These are phyloP conservation scores for Drosophila leonis DNA, from an alignment of 2,888 invertebrate genomes.

Conservation along the genomic window DNA sequence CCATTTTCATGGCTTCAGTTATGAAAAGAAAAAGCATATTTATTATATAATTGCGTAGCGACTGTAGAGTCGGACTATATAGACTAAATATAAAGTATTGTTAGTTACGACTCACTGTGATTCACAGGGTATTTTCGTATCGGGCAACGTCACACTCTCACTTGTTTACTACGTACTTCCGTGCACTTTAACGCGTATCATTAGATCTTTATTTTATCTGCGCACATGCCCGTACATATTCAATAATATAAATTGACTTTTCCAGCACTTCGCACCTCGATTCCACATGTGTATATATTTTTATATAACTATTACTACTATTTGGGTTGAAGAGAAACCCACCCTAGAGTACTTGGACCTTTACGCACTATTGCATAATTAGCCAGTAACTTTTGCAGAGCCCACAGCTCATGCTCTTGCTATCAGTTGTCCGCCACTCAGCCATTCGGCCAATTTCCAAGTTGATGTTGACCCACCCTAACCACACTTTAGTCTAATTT, in stretches of 20 bases:
- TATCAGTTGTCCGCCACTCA: slow-evolving; percentile 61
- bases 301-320: slow-evolving; percentile 1
- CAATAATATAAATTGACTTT: slow-evolving; percentile 49
- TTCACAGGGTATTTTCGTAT: neutral
- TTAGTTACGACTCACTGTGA: neutral
- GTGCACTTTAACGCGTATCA: slow-evolving; percentile 20
- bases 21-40: no score
- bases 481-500: slow-evolving; percentile 78
- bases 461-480: slow-evolving; percentile 59
- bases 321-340: neutral
- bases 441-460: slow-evolving; percentile 36
- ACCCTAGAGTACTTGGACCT: slow-evolving; percentile 48
- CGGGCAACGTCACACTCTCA: neutral
- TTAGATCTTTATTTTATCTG: slow-evolving; percentile 25
- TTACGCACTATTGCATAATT: slow-evolving; percentile 73
- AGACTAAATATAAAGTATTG: neutral
- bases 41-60: no score
- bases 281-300: neutral
- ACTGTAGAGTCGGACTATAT: no score
- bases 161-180: neutral
- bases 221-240: slow-evolving; percentile 16
- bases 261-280: slow-evolving; percentile 35
- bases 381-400: slow-evolving; percentile 53
- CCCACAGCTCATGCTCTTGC: slow-evolving; percentile 40
- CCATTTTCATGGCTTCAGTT: no score